Base-by-base conservation (phyloP, 37 sponge, comb jelly and placozoan species). In the Aplysina aerophoba region DNA sequence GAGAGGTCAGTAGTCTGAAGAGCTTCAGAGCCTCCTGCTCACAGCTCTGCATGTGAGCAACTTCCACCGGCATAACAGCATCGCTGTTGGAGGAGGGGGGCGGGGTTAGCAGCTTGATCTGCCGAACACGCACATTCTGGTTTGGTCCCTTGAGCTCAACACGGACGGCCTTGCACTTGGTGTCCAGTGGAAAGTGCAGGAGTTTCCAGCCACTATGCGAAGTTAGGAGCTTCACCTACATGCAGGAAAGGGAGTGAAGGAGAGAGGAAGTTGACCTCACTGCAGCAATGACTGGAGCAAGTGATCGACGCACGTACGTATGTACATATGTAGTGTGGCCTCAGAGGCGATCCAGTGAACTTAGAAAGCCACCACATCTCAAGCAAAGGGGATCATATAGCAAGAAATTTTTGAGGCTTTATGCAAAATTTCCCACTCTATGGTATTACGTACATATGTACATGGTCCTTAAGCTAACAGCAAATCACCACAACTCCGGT, bases 1-100 rank as follows among this genome's bases (percentile, higher is more conserved):
- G 94, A 57, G 97, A 97, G 11, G 97, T 97, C 38, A 97, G 87
- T 24, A 90, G 88, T 39, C 97, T 77, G 89, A 97, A 97, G 35
- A 97, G 88, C 59, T 92, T 85, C 69, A 97, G 90, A 30, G 97
- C 91, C 74, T 91, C 91, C 2, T 55, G 85, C 64, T 97, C 92
- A 77, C 97, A 97, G 40, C 84, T 79, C 81, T 90, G 81, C 88
- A 86, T 89, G 81, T 93, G 92, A 34, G 95, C 92, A 17, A 80
- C 71, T 16, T 67, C 77, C 11, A 88, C 65, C 5, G 95, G 50
- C 33, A 85, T 36, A 13, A 85, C 30, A 37, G 86, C n/a, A 36
- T 92, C 91, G 21, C 80, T 66, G 2, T 55, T 38, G 38, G 40
- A 85, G 19, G 68, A 12, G 30, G 75, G 21, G 17, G 88, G 86